Conservation (phyloP, 1,140 invertebrate species). For the Stegodyphus dumicola region DNA sequence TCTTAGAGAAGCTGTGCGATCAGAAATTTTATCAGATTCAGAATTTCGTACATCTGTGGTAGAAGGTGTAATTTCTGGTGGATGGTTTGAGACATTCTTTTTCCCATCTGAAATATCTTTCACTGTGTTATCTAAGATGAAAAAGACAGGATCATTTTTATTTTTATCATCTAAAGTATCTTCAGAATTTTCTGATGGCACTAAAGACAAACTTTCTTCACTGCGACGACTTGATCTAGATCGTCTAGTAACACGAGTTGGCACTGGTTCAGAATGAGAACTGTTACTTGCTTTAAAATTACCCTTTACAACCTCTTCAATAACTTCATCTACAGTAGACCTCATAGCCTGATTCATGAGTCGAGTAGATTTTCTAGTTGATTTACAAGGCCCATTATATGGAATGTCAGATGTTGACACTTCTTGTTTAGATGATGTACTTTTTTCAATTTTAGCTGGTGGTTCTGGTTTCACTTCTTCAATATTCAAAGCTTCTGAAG, state of each 20-base stretch:
- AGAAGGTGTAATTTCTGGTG: slow-evolving; percentile 1
- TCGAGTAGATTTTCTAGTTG: slow-evolving; percentile 78
- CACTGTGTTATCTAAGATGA: slow-evolving; percentile 56
- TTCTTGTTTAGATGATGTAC: slow-evolving; percentile 13
- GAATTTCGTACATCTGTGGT: slow-evolving; percentile 13
- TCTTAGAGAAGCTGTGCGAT: slow-evolving; percentile 29
- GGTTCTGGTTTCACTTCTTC: slow-evolving; percentile 62
- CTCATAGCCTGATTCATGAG: slow-evolving; percentile 59
- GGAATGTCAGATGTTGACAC: not conserved
- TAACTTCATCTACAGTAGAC: slow-evolving; percentile 84
- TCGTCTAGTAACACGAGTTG: slow-evolving; percentile 50
- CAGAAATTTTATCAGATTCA: slow-evolving; percentile 25
- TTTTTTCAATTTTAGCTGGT: slow-evolving; percentile 22
- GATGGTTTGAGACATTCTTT: slow-evolving; percentile 13
- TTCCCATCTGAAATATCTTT: slow-evolving; percentile 39
- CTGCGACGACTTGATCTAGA: slow-evolving; percentile 61
- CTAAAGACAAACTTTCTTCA: slow-evolving; percentile 62
- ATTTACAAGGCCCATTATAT: slow-evolving; percentile 47
- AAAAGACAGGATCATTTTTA: slow-evolving; percentile 59
- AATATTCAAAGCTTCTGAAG: slow-evolving; percentile 56
- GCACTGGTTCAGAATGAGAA: not conserved
- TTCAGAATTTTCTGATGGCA: slow-evolving; percentile 21
- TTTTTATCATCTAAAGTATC: slow-evolving; percentile 46
- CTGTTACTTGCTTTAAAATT: slow-evolving; percentile 41
- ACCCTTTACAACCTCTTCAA: slow-evolving; percentile 85